Evolutionary conservation across 2,113 vertebrate species (phyloP).

Genomic region (Callopanchax toddi): DNA sequence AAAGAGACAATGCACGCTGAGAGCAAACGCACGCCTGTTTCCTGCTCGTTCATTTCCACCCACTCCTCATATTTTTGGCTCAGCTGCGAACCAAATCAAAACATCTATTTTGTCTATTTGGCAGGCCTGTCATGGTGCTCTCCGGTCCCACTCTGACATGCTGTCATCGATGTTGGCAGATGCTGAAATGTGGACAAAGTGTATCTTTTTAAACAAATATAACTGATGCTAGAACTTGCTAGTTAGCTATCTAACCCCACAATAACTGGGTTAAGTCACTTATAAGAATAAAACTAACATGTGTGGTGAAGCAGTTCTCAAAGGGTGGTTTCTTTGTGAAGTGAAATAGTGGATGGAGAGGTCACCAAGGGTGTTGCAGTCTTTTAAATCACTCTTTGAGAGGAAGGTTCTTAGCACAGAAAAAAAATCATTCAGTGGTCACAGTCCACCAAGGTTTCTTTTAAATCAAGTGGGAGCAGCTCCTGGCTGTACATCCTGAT

Average conservation of each 20-base stretch:
- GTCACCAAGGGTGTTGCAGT: constrained; percentile 6
- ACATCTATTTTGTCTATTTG: constrained; percentile 57
- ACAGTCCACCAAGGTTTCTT: constrained; percentile 49
- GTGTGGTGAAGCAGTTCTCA: constrained; percentile 5
- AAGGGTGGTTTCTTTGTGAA: neutral
- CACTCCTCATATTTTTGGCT: constrained; percentile 47
- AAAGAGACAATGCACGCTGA: constrained; percentile 33
- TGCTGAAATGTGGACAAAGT: constrained; percentile 38
- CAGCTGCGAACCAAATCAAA: constrained; percentile 51
- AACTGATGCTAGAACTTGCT: constrained; percentile 1
- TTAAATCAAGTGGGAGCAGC: constrained; percentile 48
- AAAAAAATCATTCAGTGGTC: constrained; percentile 27
- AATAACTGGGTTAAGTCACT: neutral
- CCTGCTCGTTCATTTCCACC: constrained; percentile 34
- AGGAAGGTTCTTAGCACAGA: constrained; percentile 22
- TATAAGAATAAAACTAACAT: neutral
- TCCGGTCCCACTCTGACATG: constrained; percentile 38
- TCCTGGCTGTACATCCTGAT: constrained; percentile 45
- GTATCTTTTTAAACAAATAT: constrained; percentile 39
- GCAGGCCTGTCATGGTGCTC: constrained; percentile 49
- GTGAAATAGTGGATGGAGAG: constrained; percentile 20
- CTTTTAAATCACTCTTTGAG: constrained; percentile 30
- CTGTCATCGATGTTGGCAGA: constrained; percentile 45
- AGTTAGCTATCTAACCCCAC: neutral
- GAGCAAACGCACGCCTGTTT: constrained; percentile 22